Conservation (phyloP, 2,797 vertebrate genomes). For the Malurus leucopterus region DNA sequence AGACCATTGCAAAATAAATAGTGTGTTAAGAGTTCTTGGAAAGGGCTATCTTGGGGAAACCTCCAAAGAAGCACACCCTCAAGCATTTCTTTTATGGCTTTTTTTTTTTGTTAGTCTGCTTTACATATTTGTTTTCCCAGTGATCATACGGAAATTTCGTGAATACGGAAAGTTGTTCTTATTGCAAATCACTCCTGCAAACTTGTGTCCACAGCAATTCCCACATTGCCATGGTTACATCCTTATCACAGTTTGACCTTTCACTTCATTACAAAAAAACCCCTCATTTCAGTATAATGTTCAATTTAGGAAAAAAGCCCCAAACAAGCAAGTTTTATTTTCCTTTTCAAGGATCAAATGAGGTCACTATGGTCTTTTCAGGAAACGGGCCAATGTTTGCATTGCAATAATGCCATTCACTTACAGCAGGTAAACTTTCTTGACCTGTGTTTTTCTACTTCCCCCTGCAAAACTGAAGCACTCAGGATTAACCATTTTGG, state of each 20-base stretch:
- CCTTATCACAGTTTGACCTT: constrained; percentile 7
- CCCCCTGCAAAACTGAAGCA: background rate
- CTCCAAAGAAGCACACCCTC: background rate
- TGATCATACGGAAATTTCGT: background rate
- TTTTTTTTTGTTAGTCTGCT: background rate
- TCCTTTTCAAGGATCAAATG: background rate
- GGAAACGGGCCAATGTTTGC: background rate
- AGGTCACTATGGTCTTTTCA: background rate
- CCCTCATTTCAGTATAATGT: background rate
- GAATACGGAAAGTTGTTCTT: background rate
- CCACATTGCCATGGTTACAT: background rate
- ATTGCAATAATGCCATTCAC: background rate
- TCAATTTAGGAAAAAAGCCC: background rate
- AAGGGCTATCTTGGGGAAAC: background rate
- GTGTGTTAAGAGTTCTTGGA: background rate
- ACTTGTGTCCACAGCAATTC: background rate
- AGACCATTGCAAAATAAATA: background rate
- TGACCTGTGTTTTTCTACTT: background rate
- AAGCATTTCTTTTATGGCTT: background rate
- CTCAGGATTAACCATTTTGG: background rate
- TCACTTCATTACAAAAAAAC: background rate
- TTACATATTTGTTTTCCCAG: background rate
- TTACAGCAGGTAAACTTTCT: background rate
- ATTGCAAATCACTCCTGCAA: background rate
- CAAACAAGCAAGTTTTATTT: background rate